phyloP scores from a whole-genome alignment of 2,888 invertebrate species.

The Blastobasis lacticolella region DNA sequence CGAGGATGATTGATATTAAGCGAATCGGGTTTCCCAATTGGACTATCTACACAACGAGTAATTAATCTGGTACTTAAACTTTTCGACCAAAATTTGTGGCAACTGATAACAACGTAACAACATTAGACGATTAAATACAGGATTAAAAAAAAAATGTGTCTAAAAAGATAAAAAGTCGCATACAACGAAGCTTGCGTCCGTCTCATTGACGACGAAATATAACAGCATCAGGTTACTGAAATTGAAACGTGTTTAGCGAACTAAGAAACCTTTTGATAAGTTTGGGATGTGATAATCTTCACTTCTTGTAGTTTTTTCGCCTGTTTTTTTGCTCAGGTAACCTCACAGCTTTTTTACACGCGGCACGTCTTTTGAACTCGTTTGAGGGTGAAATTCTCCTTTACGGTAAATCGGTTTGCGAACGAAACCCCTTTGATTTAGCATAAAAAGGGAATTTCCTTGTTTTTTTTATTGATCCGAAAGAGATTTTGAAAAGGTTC shows the following conservation, averaged over 20 bases:
- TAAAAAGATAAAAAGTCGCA: no score
- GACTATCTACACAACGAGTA: no score
- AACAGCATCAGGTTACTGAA: conserved; percentile 23
- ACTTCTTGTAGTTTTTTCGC: neutral
- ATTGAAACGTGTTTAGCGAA: conserved; percentile 15
- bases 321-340: conserved; percentile 36
- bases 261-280: conserved; percentile 1
- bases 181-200: conserved; percentile 5
- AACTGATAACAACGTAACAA: no score
- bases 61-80: no score
- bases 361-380: conserved; percentile 30
- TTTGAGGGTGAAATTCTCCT: conserved; percentile 52
- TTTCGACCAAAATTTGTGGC: no score
- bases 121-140: no score
- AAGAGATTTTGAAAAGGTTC: conserved; percentile 35
- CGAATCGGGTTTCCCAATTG: no score
- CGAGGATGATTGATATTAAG: no score
- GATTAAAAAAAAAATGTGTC: no score
- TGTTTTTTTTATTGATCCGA: conserved; percentile 33
- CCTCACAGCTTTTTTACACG: conserved; percentile 36
- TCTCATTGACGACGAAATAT: conserved; percentile 19
- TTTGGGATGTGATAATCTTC: conserved; percentile 4
- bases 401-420: conserved; percentile 50
- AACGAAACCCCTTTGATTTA: conserved; percentile 47
- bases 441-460: conserved; percentile 35